Evolutionary conservation across 2,797 vertebrate species (phyloP).

Genomic region (Brotogeris chrysoptera): DNA sequence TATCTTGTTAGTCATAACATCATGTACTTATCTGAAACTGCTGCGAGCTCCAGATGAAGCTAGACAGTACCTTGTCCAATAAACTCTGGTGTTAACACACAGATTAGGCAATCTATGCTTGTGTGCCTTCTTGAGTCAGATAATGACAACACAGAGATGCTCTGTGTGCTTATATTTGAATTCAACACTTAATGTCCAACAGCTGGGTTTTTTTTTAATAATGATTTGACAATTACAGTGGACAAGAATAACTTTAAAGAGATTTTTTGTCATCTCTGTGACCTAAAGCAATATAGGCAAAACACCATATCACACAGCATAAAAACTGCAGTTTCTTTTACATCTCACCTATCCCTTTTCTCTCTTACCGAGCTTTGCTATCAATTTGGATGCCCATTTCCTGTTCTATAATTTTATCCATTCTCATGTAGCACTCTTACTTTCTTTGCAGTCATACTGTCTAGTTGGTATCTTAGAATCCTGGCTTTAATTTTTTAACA

Average conservation of each 20-base stretch:
- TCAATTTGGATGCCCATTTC: not conserved
- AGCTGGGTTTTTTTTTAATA: not conserved
- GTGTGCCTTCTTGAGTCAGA: not conserved
- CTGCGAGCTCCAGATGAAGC: slow-evolving; percentile 27
- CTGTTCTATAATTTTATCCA: not conserved
- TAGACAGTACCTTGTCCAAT: not conserved
- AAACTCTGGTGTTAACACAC: not conserved
- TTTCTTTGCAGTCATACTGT: not conserved
- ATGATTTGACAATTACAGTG: not conserved
- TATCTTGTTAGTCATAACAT: slow-evolving; percentile 20
- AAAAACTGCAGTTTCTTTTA: not conserved
- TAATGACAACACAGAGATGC: not conserved
- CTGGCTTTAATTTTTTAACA: not conserved
- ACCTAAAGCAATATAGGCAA: not conserved
- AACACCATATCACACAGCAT: not conserved
- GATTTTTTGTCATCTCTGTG: not conserved
- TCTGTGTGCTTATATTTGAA: not conserved
- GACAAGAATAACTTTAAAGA: not conserved
- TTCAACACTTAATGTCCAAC: not conserved
- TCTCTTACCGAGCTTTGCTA: not conserved
- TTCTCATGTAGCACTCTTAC: not conserved
- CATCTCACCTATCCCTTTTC: not conserved
- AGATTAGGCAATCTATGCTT: not conserved
- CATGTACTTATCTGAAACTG: not conserved
- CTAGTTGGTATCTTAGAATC: not conserved